Conservation (phyloP, 1,140 invertebrate species). For the Ceratina japonica region DNA sequence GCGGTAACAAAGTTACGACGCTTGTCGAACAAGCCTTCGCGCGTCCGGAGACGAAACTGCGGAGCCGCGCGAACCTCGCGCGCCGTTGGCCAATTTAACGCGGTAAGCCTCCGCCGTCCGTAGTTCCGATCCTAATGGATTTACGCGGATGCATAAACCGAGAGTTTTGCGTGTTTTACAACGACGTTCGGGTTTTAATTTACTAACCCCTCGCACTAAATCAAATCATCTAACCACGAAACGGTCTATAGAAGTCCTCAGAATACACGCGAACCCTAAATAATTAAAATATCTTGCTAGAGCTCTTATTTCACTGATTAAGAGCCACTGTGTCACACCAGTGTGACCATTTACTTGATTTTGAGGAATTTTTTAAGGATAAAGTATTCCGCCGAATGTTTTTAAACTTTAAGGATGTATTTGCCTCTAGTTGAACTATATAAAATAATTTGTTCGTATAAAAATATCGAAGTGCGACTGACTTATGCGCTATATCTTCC, state of each 20-base stretch:
- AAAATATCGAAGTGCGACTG: no score
- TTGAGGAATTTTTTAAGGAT: no score
- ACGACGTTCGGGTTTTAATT: background rate
- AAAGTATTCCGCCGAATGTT: no score
- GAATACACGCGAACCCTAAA: no score
- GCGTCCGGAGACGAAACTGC: background rate
- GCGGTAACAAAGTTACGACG: background rate
- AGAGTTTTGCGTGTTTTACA: background rate
- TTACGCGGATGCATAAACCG: background rate
- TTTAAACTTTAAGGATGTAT: no score
- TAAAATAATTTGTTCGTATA: no score
- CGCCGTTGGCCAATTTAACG: slow-evolving; percentile 5
- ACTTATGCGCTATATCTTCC: no score
- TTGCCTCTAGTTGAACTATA: no score
- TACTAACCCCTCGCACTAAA: background rate
- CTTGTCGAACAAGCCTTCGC: background rate
- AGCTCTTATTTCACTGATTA: no score
- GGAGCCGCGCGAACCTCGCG: background rate
- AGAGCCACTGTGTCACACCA: no score
- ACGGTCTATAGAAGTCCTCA: background rate
- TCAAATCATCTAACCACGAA: background rate
- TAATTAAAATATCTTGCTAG: no score
- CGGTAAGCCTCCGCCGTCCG: background rate
- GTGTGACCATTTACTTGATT: no score
- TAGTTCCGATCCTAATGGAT: slow-evolving; percentile 3